phyloP scores from a whole-genome alignment of 2,888 invertebrate genomes.

The Tupiocoris notatus region DNA sequence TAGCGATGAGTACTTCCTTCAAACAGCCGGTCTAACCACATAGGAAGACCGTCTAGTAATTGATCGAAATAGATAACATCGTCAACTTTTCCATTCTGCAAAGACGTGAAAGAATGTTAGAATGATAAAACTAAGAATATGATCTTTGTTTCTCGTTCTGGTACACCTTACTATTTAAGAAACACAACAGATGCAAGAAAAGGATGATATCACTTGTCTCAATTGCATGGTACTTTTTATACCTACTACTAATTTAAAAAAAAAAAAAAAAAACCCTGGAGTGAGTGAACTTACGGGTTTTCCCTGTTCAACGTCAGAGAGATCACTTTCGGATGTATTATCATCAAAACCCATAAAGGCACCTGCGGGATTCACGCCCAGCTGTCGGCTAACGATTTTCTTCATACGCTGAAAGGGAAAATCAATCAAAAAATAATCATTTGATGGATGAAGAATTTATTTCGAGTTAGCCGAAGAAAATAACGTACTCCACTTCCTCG shows the following conservation, averaged over 20 bases:
- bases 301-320: slow-evolving; percentile 54
- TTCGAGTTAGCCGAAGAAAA: not conserved
- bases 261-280: no score
- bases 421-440: not conserved
- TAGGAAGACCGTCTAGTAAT: slow-evolving; percentile 85
- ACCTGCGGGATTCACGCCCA: slow-evolving; percentile 67
- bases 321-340: slow-evolving; percentile 58
- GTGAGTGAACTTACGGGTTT: no score
- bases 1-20: slow-evolving; percentile 95
- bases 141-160: not conserved
- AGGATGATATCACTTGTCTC: no score
- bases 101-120: not conserved
- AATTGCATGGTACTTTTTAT: no score
- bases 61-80: slow-evolving; percentile 67
- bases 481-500: slow-evolving; percentile 57
- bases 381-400: slow-evolving; percentile 60
- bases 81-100: slow-evolving; percentile 51
- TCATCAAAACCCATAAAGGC: slow-evolving; percentile 83
- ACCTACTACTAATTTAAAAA: no score
- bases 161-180: no score
- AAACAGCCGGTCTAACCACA: slow-evolving; percentile 95
- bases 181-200: no score
- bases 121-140: no score
- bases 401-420: slow-evolving; percentile 62
- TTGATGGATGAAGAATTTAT: not conserved